Evolutionary conservation across 2,888 invertebrate genomes (phyloP), one percentile per base, ranked within the genome.

Genomic region (Amphipoea oculea): DNA sequence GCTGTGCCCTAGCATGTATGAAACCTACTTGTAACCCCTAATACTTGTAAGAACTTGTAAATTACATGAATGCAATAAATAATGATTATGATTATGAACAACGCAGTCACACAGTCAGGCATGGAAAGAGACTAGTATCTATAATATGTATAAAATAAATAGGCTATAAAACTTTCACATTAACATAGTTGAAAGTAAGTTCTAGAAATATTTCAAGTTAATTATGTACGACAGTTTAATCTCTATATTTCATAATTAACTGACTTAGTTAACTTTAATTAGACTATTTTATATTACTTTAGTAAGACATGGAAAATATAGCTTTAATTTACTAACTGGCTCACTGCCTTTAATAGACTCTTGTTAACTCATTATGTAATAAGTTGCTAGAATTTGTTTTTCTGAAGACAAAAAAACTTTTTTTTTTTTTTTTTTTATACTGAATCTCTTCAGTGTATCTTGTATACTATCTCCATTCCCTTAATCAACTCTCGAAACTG

Each of bases 401-500:
- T 11, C 29, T 69, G 5, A 29, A 29, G 29, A 29, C 29, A 29
- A 29, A 29, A 29, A 29, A 29, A 29, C 29, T 29, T 29, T 29
- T 29, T 29, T 29, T 29, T 29, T 29, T 29, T n/a, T n/a, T n/a
- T n/a, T n/a, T n/a, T n/a, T n/a, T n/a, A n/a, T n/a, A n/a, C n/a
- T n/a, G n/a, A n/a, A n/a, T n/a, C 29, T 48, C 12, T 67, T 71
- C 0, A 4, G 7, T 51, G 45, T 45, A 84, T 76, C 48, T 20
- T 62, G 63, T 76, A 70, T 40, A 63, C 20, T 76, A 67, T 69
- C 42, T 51, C 60, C n/a, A 29, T 70, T 42, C 40, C 62, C 51
- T n/a, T 82, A 70, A 79, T 69, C 54, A 70, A 60, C n/a, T 73
- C 62, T 78, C 60, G n/a, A 68, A 73, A 80, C 75, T 45, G 54